phyloP scores from a whole-genome alignment of 2,888 invertebrate species.

The Phaonia tiefii region DNA sequence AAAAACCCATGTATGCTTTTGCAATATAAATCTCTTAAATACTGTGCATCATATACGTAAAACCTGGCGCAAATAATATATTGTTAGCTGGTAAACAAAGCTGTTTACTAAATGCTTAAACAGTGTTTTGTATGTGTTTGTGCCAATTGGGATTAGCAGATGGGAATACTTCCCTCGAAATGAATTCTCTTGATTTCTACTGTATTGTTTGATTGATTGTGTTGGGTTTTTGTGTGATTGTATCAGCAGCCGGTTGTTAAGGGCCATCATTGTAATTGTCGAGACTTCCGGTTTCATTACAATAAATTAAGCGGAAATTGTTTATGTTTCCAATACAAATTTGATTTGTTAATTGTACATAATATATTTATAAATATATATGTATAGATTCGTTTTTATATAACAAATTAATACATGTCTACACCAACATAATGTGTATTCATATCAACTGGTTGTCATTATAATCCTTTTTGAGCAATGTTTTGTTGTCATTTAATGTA shows the following conservation, averaged over 20 bases:
- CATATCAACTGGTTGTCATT: not conserved
- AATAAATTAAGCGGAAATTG: slow-evolving; percentile 60
- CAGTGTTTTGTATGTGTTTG: no score
- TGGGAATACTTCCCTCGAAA: not conserved
- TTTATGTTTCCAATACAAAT: slow-evolving; percentile 23
- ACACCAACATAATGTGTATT: no score
- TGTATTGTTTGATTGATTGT: slow-evolving; percentile 37
- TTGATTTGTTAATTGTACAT: slow-evolving; percentile 28
- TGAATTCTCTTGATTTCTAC: slow-evolving; percentile 33
- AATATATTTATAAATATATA: no score
- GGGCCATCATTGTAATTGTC: slow-evolving; percentile 45
- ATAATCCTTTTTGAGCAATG: slow-evolving; percentile 6
- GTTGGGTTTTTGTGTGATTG: not conserved
- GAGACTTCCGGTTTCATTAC: slow-evolving; percentile 49
- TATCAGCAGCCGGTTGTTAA: slow-evolving; percentile 33
- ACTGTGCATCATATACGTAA: no score
- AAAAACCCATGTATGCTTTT: no score
- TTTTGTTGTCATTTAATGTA: slow-evolving; percentile 58
- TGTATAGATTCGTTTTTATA: no score
- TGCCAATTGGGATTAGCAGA: no score
- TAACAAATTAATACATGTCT: no score
- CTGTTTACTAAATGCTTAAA: no score
- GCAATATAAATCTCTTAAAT: no score
- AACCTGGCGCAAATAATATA: no score
- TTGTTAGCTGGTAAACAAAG: no score